Base-by-base conservation (phyloP, 1,140 invertebrate genomes). In the Antheraea mylitta region DNA sequence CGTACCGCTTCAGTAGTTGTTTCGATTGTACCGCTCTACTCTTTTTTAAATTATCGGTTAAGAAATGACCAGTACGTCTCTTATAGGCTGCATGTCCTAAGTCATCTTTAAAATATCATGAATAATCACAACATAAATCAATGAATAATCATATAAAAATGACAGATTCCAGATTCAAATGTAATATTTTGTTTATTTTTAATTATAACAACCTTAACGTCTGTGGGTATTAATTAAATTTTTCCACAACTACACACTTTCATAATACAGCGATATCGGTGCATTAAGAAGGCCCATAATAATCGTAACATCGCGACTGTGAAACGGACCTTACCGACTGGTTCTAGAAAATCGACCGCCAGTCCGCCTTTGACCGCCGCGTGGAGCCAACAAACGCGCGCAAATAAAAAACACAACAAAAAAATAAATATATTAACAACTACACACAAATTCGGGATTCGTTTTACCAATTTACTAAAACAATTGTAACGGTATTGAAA, bases 261-360 rank as follows among this genome's bases (percentile, higher is more conserved):
- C 71, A 16, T 6, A 53, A 36, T 61, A 61, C 16, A 13, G 19
- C 19, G 19, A 30, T 36, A 30, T 61, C 60, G 60, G 36, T 18
- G 19, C 19, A 61, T 9, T 61, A 22, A 61, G 22, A 68, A 72
- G 70, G 71, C 69, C 78, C 83, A 77, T 83, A 75, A 85, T 80
- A 81, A 83, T 81, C 78, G 73, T 72, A 80, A 83, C 70, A 85
- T 82, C 78, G 79, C 67, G 70, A 76, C 79, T 74, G 76, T 75
- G 64, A 77, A 81, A 82, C 77, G 75, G 66, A 76, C 74, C 73
- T 77, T 74, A 68, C 81, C 45, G 45, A n/a, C 45, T 16, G 45
- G 45, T 53, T 79, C 78, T 77, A 82, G 83, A 85, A 86, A 86
- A 62, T 68, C 65, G 65, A 30, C 19, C 64, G 71, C 42, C 75